Percentiles rank a stretch among this genome's conserved stretches.
Conservation (phyloP, 2,888 invertebrate genomes). For the Pristionchus maxplancki region DNA sequence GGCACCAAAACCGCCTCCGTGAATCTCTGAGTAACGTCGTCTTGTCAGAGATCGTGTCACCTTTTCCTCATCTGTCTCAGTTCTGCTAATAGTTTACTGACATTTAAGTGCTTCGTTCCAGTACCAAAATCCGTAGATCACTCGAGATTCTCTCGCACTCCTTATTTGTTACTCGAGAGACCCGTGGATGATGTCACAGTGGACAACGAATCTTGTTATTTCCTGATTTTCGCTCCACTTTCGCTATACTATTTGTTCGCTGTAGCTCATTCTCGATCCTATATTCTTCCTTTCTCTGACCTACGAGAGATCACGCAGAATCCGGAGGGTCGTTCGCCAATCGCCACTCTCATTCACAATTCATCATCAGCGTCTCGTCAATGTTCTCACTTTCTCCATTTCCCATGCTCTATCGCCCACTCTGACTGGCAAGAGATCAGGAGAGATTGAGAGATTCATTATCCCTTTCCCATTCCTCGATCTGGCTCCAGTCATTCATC, state of each 20-base stretch:
- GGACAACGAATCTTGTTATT: not conserved
- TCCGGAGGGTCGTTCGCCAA: too few relatives aligned
- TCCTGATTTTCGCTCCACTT: not conserved
- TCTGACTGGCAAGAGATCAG: not conserved
- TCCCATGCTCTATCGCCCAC: too few relatives aligned
- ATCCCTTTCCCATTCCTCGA: not conserved
- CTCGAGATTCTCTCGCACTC: not conserved
- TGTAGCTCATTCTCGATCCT: not conserved
- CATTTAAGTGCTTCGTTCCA: too few relatives aligned
- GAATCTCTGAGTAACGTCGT: not conserved
- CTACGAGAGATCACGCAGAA: too few relatives aligned
- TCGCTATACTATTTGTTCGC: not conserved
- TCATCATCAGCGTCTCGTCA: not conserved
- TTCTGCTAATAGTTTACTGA: not conserved
- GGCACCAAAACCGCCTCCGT: not conserved
- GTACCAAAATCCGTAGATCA: not conserved
- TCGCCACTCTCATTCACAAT: not conserved
- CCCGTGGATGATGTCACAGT: not conserved
- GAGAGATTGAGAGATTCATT: not conserved
- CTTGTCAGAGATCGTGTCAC: too few relatives aligned
- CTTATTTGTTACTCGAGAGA: not conserved
- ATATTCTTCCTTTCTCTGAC: not conserved
- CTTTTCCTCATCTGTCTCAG: not conserved
- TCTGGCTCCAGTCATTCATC: not conserved
- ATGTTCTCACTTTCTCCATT: not conserved